A percentile compares a stretch with the other conserved stretches of the same genome.
Conservation (phyloP, 2,113 vertebrate species). For the Spermophilus dauricus region DNA sequence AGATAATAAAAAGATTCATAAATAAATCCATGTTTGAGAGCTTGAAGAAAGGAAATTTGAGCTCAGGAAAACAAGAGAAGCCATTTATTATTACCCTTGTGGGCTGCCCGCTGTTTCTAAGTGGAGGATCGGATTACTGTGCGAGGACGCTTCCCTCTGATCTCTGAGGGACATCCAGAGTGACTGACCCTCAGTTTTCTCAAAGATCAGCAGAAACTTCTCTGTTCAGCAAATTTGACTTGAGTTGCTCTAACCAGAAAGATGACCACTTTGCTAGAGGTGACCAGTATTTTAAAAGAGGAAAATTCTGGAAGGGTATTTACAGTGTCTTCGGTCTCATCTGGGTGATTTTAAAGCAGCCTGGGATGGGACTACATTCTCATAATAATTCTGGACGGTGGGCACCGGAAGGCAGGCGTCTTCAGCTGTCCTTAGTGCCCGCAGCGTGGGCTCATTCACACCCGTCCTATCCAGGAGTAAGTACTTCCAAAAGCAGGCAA, state of each 20-base stretch:
- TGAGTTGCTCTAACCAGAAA: background rate
- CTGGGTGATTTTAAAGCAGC: background rate
- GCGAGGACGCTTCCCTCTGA: accelerated
- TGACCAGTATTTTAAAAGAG: background rate
- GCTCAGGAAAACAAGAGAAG: background rate
- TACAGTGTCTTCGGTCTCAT: background rate
- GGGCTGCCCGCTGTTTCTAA: background rate
- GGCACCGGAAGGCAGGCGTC: background rate
- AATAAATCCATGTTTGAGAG: background rate
- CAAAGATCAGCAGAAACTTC: background rate
- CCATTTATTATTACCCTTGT: accelerated
- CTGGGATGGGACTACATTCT: accelerated
- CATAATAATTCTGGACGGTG: too few species aligned
- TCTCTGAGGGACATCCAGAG: too few species aligned
- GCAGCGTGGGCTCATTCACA: accelerated
- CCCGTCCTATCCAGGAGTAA: background rate
- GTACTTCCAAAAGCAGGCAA: background rate
- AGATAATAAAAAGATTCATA: background rate
- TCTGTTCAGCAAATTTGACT: background rate
- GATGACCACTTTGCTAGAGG: accelerated
- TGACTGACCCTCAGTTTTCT: background rate
- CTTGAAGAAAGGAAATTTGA: background rate
- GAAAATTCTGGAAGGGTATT: background rate
- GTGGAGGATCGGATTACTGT: accelerated
- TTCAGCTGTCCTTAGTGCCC: background rate